Base-by-base conservation (phyloP, 2,888 invertebrate genomes). In the Sarcophaga caerulescens region DNA sequence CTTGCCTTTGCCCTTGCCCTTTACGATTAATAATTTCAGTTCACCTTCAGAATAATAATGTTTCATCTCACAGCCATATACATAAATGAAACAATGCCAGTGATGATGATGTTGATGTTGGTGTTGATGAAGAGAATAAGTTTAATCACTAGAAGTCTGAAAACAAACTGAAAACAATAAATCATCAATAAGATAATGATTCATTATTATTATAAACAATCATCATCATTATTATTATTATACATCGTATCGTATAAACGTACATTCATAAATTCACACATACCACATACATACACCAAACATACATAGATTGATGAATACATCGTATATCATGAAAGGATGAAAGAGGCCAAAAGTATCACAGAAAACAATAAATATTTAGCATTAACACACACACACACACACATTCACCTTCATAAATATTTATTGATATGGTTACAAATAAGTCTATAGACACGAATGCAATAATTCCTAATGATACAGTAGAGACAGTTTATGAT, bases 171-270 rank as follows among this genome's bases (percentile, higher is more conserved):
- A 59, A 74, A 78, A 62, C 70, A 21, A 84, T 81, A 77, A 84
- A 80, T 84, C 84, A 84, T 77, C 68, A 70, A 76, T 62, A 73
- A 81, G 66, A 80, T 68, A 84, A 73, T 76, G 76, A 76, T 80
- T 71, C 84, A 73, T 75, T 80, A 80, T 70, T 45, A 68, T 75
- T 70, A 70, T 62, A 80, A 76, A 52, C 57, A 71, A 77, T 82
- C 77, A 68, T 73, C 52, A 73, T 73, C 35, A 66, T 80, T 25
- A 73, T 59, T 47, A 47, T 52, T 52, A 52, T 52, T 52, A 52
- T 52, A 52, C 17, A 14, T 14, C 14, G 17, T 52, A 52, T 52
- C 17, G 17, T 52, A 52, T 52, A 52, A 52, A 52, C 17, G 52
- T 14, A 52, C 52, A 14, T 52, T 52, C 17, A 52, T 52, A 17